phyloP scores from a whole-genome alignment of 2,888 invertebrate genomes.

The Dermolepida albohirtum region DNA sequence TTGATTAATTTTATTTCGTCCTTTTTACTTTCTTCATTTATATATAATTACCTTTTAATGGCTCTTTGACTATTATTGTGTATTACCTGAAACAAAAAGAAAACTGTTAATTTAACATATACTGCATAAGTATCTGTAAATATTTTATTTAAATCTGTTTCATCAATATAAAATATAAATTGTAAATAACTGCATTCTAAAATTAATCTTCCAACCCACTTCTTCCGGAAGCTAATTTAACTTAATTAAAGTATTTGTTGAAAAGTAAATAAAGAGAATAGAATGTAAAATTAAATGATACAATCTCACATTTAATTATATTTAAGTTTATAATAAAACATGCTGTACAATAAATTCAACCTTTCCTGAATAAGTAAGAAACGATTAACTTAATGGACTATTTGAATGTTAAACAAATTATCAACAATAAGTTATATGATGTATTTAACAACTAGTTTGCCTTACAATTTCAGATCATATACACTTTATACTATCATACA shows the following conservation, averaged over 20 bases:
- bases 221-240: conserved; percentile 28
- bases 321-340: conserved; percentile 5
- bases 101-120: background rate
- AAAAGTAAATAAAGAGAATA: conserved; percentile 15
- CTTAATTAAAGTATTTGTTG: conserved; percentile 29
- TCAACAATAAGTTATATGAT: no score
- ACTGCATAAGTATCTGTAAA: background rate
- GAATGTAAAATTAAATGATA: conserved; percentile 32
- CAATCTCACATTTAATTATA: conserved; percentile 28
- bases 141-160: background rate
- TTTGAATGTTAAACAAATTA: no score
- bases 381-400: background rate
- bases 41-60: no score
- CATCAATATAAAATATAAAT: conserved; percentile 23
- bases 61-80: no score
- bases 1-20: no score
- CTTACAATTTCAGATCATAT: no score
- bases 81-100: no score
- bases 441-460: no score
- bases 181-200: conserved; percentile 17
- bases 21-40: no score
- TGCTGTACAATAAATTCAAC: conserved; percentile 9
- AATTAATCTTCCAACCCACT: conserved; percentile 19
- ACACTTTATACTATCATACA: no score
- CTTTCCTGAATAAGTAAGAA: conserved; percentile 8